These are phyloP conservation scores for Argentina silus DNA, from an alignment of 2,797 vertebrate genomes.

Conservation along the genomic window DNA sequence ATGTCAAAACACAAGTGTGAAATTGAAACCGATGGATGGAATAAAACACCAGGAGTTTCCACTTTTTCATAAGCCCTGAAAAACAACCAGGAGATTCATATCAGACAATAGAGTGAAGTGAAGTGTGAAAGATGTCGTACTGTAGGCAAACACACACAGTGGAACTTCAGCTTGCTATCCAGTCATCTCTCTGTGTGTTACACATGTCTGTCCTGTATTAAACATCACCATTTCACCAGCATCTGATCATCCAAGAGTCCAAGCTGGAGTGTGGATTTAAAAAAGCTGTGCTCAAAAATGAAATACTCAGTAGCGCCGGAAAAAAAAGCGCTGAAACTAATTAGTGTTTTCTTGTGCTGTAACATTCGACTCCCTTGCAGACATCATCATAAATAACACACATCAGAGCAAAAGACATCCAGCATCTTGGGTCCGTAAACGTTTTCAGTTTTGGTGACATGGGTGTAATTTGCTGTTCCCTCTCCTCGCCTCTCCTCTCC, in stretches of 20 bases:
- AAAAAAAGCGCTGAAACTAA: slow-evolving; percentile 6
- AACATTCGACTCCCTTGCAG: slow-evolving; percentile 3
- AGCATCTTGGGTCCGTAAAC: slow-evolving; percentile 4
- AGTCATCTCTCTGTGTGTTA: slow-evolving; percentile 21
- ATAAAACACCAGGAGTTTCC: background rate
- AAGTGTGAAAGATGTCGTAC: background rate
- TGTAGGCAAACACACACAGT: background rate
- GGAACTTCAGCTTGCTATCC: slow-evolving; percentile 15
- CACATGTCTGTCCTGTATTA: slow-evolving; percentile 23
- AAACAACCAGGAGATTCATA: background rate
- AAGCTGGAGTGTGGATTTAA: slow-evolving; percentile 27
- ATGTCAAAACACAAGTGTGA: slow-evolving; percentile 25
- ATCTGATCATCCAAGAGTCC: background rate
- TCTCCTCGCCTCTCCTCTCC: background rate
- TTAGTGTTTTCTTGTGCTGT: slow-evolving; percentile 7
- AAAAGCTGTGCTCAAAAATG: slow-evolving; percentile 45
- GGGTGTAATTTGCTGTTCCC: background rate
- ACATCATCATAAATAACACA: slow-evolving; percentile 14
- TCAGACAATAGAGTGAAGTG: background rate
- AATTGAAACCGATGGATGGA: slow-evolving; percentile 10
- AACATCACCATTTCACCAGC: slow-evolving; percentile 17
- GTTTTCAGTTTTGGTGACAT: slow-evolving; percentile 9
- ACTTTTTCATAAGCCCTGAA: background rate
- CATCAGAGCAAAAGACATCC: slow-evolving; percentile 4
- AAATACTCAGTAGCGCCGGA: background rate